A percentile compares a stretch with the other conserved stretches of the same genome.
phyloP scores from a whole-genome alignment of 2,888 invertebrate species.

The Andrena hattorfiana region DNA sequence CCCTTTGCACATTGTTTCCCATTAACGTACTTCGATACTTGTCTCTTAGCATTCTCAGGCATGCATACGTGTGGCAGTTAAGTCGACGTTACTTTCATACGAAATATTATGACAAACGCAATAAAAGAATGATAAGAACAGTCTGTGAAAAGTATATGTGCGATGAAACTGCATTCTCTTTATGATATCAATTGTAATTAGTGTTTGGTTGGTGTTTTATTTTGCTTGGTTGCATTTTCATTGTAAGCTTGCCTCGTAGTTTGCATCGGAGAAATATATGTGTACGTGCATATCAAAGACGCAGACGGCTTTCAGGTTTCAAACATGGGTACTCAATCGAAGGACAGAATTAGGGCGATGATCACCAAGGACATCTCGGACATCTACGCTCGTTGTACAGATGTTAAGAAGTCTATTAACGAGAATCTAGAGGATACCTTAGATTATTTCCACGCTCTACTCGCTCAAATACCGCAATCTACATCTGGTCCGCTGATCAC shows the following conservation, averaged over 20 bases:
- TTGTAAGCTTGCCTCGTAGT: not conserved
- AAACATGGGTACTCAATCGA: slow-evolving; percentile 69
- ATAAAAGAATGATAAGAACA: not conserved
- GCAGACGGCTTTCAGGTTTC: slow-evolving; percentile 19
- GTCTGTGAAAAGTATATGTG: not conserved
- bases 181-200: not conserved
- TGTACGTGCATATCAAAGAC: not conserved
- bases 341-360: slow-evolving; percentile 64
- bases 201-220: not conserved
- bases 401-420: slow-evolving; percentile 58
- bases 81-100: not conserved
- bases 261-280: not conserved
- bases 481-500: slow-evolving; percentile 72
- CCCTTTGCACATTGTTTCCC: not conserved
- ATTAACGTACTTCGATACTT: not conserved
- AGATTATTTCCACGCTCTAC: slow-evolving; percentile 64
- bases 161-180: not conserved
- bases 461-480: slow-evolving; percentile 72
- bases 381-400: slow-evolving; percentile 52
- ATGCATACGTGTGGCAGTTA: not conserved
- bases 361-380: slow-evolving; percentile 65
- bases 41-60: not conserved
- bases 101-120: not conserved
- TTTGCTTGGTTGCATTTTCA: too few relatives aligned
- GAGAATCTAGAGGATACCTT: slow-evolving; percentile 52